Evolutionary conservation across 2,113 vertebrate species (phyloP).

Genomic region (Epinephelus fuscoguttatus): DNA sequence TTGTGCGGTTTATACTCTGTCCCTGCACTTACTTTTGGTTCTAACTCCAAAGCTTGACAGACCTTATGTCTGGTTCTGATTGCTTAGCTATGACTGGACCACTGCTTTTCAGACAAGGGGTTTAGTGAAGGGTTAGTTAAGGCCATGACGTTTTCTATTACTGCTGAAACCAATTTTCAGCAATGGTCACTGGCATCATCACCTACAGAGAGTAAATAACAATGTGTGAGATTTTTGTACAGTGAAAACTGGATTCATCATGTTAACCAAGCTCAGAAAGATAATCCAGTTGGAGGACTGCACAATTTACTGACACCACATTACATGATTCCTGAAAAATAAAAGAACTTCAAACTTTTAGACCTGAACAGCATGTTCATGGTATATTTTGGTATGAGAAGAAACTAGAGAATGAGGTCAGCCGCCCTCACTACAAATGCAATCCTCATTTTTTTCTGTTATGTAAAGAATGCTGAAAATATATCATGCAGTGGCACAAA

Average conservation of each 20-base stretch:
- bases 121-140: no score
- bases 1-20: no score
- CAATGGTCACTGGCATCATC: background rate
- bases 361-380: background rate
- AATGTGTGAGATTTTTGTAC: background rate
- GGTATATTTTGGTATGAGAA: background rate
- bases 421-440: background rate
- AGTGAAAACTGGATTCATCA: constrained; percentile 2
- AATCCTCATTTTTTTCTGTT: background rate
- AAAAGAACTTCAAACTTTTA: constrained; percentile 1
- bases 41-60: no score
- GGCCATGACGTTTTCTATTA: no score
- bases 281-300: background rate
- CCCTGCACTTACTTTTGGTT: no score
- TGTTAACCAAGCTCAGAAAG: background rate
- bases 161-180: background rate
- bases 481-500: constrained; percentile 16
- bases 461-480: background rate
- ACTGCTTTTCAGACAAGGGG: no score
- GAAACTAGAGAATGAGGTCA: constrained; percentile 27
- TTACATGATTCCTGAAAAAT: background rate
- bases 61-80: no score
- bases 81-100: no score
- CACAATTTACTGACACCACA: background rate
- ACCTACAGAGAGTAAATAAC: background rate